These are phyloP conservation scores for Cheilosia scutellata DNA, from an alignment of 2,888 invertebrate species.

Conservation along the genomic window DNA sequence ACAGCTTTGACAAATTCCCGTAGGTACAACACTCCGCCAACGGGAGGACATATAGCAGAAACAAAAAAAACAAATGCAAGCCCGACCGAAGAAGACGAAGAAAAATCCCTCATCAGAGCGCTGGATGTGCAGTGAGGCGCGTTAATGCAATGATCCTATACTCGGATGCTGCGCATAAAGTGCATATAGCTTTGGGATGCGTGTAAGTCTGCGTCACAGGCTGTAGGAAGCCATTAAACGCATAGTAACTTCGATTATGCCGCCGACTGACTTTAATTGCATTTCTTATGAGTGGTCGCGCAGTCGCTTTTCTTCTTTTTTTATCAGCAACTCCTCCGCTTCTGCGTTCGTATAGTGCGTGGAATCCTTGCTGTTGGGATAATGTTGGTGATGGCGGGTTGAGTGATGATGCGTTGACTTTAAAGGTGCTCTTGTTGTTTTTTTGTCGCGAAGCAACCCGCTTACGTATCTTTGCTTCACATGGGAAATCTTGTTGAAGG, in stretches of 20 bases:
- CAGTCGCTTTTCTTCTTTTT: slow-evolving; percentile 26
- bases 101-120: slow-evolving; percentile 51
- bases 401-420: not conserved
- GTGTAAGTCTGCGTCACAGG: slow-evolving; percentile 56
- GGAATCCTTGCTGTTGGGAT: slow-evolving; percentile 36
- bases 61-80: slow-evolving; percentile 31
- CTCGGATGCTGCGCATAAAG: slow-evolving; percentile 4
- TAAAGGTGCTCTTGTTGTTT: no score
- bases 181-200: slow-evolving; percentile 49
- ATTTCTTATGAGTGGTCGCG: slow-evolving; percentile 78
- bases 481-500: no score
- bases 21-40: slow-evolving; percentile 56
- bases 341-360: slow-evolving; percentile 22
- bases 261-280: slow-evolving; percentile 82
- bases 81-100: slow-evolving; percentile 31
- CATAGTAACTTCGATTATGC: slow-evolving; percentile 59
- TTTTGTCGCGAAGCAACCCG: no score
- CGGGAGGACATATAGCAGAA: not conserved
- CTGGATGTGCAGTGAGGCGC: slow-evolving; percentile 42
- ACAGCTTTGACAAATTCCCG: slow-evolving; percentile 78
- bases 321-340: slow-evolving; percentile 66
- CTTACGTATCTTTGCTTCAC: no score
- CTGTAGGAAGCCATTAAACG: slow-evolving; percentile 70
- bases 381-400: not conserved
- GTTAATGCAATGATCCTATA: slow-evolving; percentile 70